Conservation (phyloP, 2,113 vertebrate species). For the Ophthalmolycus amberensis region DNA sequence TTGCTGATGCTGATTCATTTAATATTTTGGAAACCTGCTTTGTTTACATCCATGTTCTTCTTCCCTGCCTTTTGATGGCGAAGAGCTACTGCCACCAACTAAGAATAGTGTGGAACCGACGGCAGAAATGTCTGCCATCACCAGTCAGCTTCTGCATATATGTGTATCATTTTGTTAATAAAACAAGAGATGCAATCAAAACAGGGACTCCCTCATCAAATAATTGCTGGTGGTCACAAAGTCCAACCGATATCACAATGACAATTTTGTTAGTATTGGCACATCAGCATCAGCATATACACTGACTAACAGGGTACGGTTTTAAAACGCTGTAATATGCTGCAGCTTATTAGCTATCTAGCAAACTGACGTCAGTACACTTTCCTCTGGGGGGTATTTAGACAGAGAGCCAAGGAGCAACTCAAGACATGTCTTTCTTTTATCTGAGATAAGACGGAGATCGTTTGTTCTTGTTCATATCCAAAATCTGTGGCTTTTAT, state of each 20-base stretch:
- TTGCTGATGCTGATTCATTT: not conserved
- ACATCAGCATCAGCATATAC: too few relatives aligned
- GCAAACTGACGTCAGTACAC: not conserved
- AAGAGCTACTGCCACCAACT: not conserved
- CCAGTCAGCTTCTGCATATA: not conserved
- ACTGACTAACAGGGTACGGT: too few relatives aligned
- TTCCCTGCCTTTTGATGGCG: not conserved
- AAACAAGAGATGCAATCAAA: not conserved
- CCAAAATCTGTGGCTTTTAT: not conserved
- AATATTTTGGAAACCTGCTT: not conserved
- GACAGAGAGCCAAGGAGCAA: not conserved
- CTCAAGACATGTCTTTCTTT: not conserved
- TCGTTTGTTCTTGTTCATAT: not conserved
- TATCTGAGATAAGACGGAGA: not conserved
- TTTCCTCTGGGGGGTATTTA: not conserved
- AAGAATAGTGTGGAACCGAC: not conserved
- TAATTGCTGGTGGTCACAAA: too few relatives aligned
- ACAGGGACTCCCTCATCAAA: not conserved
- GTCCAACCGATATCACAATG: not conserved
- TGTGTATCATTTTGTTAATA: not conserved
- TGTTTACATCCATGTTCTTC: not conserved
- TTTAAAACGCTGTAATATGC: too few relatives aligned
- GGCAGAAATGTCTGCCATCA: not conserved
- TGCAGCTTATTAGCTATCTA: not conserved
- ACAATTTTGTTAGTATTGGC: too few relatives aligned